Conservation (phyloP, 2,888 invertebrate species). For the Eupeodes latifasciatus region DNA sequence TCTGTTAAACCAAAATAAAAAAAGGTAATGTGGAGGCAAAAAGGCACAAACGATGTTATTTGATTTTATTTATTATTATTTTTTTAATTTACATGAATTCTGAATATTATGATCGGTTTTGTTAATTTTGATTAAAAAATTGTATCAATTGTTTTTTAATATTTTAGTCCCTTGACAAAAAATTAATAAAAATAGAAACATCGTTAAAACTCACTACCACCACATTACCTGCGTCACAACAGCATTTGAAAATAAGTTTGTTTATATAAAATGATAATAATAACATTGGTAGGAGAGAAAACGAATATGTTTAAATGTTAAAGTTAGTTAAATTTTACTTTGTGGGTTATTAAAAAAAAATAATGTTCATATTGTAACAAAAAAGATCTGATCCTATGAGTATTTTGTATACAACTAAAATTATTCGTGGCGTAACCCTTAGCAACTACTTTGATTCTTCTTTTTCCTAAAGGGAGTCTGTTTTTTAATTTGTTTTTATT, state of each 20-base stretch:
- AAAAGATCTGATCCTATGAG: no score
- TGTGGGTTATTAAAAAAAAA: not conserved
- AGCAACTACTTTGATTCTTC: no score
- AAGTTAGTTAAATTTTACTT: not conserved
- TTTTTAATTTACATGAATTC: not conserved
- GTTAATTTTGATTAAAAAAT: not conserved
- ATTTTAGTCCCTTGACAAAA: not conserved
- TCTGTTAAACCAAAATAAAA: conserved; percentile 46
- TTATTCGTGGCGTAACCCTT: no score
- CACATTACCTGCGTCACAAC: conserved; percentile 79
- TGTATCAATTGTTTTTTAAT: not conserved
- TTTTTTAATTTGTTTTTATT: no score
- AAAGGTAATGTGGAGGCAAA: conserved; percentile 75
- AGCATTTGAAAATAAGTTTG: conserved; percentile 28
- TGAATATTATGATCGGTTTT: not conserved
- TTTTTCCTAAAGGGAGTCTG: no score
- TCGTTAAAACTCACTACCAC: conserved; percentile 79
- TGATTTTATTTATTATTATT: conserved; percentile 23
- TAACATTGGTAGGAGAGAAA: conserved; percentile 26
- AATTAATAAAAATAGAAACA: conserved; percentile 51
- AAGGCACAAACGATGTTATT: conserved; percentile 74
- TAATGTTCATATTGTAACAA: not conserved
- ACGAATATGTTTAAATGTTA: not conserved
- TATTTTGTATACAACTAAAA: no score
- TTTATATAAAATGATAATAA: conserved; percentile 14